phyloP scores from a whole-genome alignment of 2,113 vertebrate genomes.

The Gracilinanus agilis region DNA sequence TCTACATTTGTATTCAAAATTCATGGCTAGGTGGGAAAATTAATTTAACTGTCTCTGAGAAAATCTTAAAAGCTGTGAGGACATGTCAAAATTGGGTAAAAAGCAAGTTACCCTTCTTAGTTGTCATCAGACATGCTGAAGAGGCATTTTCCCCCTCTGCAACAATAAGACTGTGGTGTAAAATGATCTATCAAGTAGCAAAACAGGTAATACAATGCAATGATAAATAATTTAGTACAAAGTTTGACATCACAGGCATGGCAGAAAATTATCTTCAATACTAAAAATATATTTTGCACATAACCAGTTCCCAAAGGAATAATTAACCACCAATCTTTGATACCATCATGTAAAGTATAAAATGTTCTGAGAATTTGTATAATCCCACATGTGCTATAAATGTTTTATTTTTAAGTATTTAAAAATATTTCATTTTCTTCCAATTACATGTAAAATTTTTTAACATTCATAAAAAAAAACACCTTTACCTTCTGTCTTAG shows the following conservation, averaged over 20 bases:
- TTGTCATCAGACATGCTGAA: conserved; percentile 75
- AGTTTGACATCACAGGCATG: conserved; percentile 54
- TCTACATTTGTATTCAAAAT: conserved; percentile 29
- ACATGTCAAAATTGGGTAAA: conserved; percentile 62
- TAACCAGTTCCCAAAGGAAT: conserved; percentile 61
- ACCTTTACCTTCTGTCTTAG: too few species aligned
- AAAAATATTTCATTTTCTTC: too few species aligned
- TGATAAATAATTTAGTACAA: conserved; percentile 83
- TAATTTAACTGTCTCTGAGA: conserved; percentile 42
- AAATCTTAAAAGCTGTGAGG: conserved; percentile 49
- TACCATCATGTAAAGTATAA: conserved; percentile 40
- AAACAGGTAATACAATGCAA: conserved; percentile 77
- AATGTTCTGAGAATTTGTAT: conserved; percentile 52
- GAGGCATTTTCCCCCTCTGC: conserved; percentile 27
- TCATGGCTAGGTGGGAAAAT: neutral
- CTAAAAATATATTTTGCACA: conserved; percentile 13
- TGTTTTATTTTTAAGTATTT: neutral
- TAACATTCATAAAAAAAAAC: too few species aligned
- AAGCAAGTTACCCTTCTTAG: conserved; percentile 71
- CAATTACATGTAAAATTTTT: too few species aligned
- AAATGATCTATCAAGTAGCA: conserved; percentile 78
- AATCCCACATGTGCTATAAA: conserved; percentile 7
- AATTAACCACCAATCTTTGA: neutral
- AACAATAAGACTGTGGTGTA: conserved; percentile 75
- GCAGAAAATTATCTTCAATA: conserved; percentile 65